These are phyloP conservation scores for Belonocnema kinseyi DNA, from an alignment of 1,140 invertebrate genomes.

Conservation along the genomic window DNA sequence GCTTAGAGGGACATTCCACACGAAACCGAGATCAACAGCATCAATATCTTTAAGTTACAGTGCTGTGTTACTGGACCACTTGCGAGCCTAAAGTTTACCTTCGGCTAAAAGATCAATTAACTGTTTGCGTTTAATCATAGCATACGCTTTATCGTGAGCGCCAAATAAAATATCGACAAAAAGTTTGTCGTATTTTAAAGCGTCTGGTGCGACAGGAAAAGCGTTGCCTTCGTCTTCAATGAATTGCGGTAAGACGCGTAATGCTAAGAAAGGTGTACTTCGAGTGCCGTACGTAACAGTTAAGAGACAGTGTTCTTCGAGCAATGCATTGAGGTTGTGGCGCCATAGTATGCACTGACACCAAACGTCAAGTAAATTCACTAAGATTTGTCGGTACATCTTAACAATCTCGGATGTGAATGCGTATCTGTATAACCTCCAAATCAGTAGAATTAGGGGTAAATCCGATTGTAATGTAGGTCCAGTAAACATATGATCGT, in stretches of 20 bases:
- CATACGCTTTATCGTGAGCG: background rate
- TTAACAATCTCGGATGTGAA: background rate
- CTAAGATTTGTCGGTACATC: background rate
- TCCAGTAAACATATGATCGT: too few relatives aligned
- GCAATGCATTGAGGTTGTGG: conserved; percentile 42
- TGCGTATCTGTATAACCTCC: background rate
- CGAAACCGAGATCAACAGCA: too few relatives aligned
- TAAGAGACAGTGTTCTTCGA: background rate
- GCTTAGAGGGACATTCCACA: too few relatives aligned
- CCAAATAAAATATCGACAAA: conserved; percentile 22
- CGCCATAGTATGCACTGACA: background rate
- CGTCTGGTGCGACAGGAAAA: background rate
- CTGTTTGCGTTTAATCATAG: background rate
- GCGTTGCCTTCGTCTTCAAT: conserved; percentile 23
- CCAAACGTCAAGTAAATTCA: background rate
- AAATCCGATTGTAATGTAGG: too few relatives aligned
- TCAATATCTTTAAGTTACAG: too few relatives aligned
- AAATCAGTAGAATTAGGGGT: too few relatives aligned
- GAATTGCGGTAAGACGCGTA: conserved; percentile 56
- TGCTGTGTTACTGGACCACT: background rate
- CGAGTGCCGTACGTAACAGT: background rate
- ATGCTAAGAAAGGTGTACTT: conserved; percentile 41
- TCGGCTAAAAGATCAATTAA: background rate
- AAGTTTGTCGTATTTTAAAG: background rate
- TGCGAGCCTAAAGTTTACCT: background rate